These are phyloP conservation scores for Tautogolabrus adspersus DNA, from an alignment of 2,113 vertebrate species.

Conservation along the genomic window DNA sequence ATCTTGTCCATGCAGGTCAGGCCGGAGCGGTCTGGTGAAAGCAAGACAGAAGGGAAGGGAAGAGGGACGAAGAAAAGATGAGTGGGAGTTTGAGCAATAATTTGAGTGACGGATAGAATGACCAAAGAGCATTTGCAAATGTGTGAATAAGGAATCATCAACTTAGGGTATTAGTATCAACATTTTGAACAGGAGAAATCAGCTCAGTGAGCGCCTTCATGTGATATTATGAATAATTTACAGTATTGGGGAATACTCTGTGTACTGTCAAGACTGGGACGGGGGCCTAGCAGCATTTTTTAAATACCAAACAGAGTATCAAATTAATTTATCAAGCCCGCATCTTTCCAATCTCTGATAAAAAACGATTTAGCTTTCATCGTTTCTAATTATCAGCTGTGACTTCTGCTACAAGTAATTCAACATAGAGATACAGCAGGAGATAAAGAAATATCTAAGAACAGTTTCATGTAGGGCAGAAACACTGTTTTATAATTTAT, in stretches of 20 bases:
- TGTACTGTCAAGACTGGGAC: not conserved
- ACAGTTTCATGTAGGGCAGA: not conserved
- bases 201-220: not conserved
- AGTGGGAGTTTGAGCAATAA: no score
- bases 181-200: not conserved
- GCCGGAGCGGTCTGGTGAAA: slow-evolving; percentile 91
- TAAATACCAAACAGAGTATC: no score
- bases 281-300: no score
- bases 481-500: not conserved
- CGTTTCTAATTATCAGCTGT: not conserved
- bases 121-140: not conserved
- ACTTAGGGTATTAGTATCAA: no score
- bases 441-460: not conserved
- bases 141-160: not conserved
- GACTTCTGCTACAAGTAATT: not conserved
- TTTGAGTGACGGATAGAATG: no score
- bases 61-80: slow-evolving; percentile 34
- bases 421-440: not conserved
- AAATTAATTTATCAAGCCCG: no score
- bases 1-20: slow-evolving; percentile 94
- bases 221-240: not conserved
- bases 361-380: not conserved
- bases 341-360: no score
- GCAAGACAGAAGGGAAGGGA: slow-evolving; percentile 71
- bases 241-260: no score